phyloP scores from a whole-genome alignment of 2,888 invertebrate genomes.

The Drosophila kuntzei region DNA sequence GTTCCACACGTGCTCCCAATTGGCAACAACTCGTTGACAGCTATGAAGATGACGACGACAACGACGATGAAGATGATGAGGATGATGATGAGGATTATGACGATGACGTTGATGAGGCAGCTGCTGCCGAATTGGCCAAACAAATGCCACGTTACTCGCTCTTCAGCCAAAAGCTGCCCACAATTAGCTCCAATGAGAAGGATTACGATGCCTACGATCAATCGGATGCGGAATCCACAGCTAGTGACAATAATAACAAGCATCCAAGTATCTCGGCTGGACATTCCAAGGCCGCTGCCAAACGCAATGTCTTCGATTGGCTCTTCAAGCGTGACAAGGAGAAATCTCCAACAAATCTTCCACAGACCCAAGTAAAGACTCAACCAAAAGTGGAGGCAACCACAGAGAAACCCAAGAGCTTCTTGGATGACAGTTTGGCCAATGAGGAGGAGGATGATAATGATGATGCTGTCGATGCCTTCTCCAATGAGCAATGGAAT shows the following conservation, averaged over 20 bases:
- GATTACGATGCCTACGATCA: slow-evolving; percentile 60
- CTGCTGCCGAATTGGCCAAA: slow-evolving; percentile 53
- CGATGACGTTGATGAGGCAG: slow-evolving; percentile 39
- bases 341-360: slow-evolving; percentile 10
- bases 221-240: slow-evolving; percentile 1
- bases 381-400: slow-evolving; percentile 7
- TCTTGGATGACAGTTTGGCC: slow-evolving; percentile 5
- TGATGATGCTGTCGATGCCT: slow-evolving; percentile 71
- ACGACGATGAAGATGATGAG: slow-evolving; percentile 60
- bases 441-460: slow-evolving; percentile 21
- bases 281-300: slow-evolving; percentile 58
- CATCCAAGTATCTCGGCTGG: slow-evolving; percentile 61
- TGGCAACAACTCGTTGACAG: slow-evolving; percentile 62
- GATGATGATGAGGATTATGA: slow-evolving; percentile 52
- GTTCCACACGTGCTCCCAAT: slow-evolving; percentile 75
- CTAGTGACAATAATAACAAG: slow-evolving; percentile 26
- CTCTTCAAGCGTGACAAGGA: slow-evolving; percentile 54
- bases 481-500: slow-evolving; percentile 84
- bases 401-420: slow-evolving; percentile 25
- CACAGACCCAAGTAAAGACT: slow-evolving; percentile 15
- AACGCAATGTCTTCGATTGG: slow-evolving; percentile 71
- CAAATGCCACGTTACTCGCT: slow-evolving; percentile 74
- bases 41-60: slow-evolving; percentile 52
- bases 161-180: slow-evolving; percentile 63
- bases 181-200: slow-evolving; percentile 42